Evolutionary conservation across 2,888 invertebrate genomes (phyloP).

Genomic region (Pristionchus mayeri): DNA sequence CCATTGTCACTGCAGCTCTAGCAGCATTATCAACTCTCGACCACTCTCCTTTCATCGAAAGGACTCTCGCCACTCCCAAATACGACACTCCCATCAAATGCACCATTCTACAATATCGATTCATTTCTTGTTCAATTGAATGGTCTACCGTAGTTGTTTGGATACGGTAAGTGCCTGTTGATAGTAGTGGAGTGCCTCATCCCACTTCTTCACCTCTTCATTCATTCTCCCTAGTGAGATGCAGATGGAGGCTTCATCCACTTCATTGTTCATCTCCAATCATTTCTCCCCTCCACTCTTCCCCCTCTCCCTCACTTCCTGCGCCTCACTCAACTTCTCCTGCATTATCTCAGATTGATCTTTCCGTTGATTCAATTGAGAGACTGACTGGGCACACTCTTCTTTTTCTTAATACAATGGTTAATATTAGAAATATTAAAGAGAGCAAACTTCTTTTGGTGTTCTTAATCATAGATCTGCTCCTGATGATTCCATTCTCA

Average conservation of each 20-base stretch:
- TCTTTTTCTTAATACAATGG: conserved; percentile 5
- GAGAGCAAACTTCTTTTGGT: background rate
- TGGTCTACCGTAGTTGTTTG: conserved; percentile 30
- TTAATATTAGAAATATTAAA: background rate
- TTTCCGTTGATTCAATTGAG: background rate
- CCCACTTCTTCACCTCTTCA: background rate
- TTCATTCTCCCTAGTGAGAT: background rate
- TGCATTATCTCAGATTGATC: conserved; percentile 16
- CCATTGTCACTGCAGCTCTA: conserved; percentile 46
- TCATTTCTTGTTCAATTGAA: background rate
- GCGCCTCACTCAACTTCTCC: conserved; percentile 27
- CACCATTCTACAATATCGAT: conserved; percentile 23
- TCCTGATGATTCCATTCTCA: background rate
- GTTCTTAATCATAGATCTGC: background rate
- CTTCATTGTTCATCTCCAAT: conserved; percentile 31
- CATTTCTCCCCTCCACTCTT: too few species aligned
- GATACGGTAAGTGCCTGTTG: conserved; percentile 46
- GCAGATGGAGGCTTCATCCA: conserved; percentile 29
- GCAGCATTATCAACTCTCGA: background rate
- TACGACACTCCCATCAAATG: conserved; percentile 15
- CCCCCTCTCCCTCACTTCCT: conserved; percentile 2
- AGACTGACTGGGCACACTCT: background rate
- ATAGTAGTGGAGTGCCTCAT: conserved; percentile 46
- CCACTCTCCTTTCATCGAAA: conserved; percentile 22
- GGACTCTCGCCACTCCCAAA: conserved; percentile 17